A percentile compares a stretch with the other conserved stretches of the same genome.
Evolutionary conservation across 2,888 invertebrate genomes (phyloP).

Genomic region (Pseudococcus viburni): DNA sequence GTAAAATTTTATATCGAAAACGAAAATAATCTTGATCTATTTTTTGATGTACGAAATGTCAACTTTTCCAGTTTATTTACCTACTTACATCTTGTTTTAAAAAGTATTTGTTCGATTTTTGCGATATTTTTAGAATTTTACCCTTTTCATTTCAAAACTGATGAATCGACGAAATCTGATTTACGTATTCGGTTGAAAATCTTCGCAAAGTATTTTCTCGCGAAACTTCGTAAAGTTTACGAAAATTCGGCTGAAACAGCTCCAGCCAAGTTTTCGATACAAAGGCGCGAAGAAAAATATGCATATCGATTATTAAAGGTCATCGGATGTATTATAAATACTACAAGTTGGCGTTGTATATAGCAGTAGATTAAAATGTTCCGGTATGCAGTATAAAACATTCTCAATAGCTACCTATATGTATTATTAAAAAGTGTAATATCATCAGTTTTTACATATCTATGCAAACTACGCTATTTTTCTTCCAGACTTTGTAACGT

Average conservation of each 20-base stretch:
- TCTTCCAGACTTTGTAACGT: not conserved
- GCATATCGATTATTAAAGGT: conserved; percentile 6
- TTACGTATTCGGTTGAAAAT: too few relatives aligned
- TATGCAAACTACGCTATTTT: not conserved
- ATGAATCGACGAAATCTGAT: too few relatives aligned
- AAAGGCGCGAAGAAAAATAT: not conserved
- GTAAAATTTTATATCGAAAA: too few relatives aligned
- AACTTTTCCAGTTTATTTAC: too few relatives aligned
- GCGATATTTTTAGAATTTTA: too few relatives aligned
- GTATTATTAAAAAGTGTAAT: conserved; percentile 16
- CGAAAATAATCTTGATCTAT: too few relatives aligned
- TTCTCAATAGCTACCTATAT: not conserved
- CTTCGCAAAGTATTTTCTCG: too few relatives aligned
- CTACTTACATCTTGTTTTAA: too few relatives aligned
- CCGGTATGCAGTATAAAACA: not conserved
- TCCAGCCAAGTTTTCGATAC: not conserved
- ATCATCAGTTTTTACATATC: not conserved
- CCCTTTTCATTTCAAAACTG: too few relatives aligned
- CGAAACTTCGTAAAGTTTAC: too few relatives aligned
- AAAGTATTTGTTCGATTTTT: too few relatives aligned
- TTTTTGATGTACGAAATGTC: too few relatives aligned
- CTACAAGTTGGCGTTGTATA: not conserved
- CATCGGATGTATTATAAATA: not conserved
- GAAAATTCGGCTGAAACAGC: not conserved
- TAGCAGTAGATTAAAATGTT: not conserved